Evolutionary conservation across 2,797 vertebrate genomes (phyloP), one percentile per base, ranked within the genome.

Genomic region (Tenualosa ilisha): DNA sequence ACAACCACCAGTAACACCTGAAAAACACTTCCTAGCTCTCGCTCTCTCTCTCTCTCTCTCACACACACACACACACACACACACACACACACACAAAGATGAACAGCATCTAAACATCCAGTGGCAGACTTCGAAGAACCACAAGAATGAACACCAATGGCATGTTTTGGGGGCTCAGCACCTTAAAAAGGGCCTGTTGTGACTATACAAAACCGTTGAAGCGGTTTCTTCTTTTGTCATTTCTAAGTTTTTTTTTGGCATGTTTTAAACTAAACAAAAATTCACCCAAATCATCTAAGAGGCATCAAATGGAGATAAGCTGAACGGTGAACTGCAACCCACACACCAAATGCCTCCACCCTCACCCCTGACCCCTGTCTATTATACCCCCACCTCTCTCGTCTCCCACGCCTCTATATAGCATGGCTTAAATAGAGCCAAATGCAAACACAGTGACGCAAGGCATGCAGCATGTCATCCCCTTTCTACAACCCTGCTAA

Each of bases 361-460:
- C 11, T 88, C 85, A 87, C 86, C 88, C 63, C 22, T 84, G 86
- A 86, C 87, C 88, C 53, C 53, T 61, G 84, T 56, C 51, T 79
- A 81, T 85, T 85, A 83, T 83, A 72, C n/a, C 81, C 65, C 22
- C 31, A 31, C 31, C 31, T 87, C 26, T 82, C 59, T 50, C 65
- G 63, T 40, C 81, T 86, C 79, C 72, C 72, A 43, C 40, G 40
- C 72, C 72, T 72, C 31, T 72, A 37, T 40, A 46, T 46, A 84
- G 81, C 6, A n/a, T 84, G 51, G 79, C 63, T 85, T 84, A 75
- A 51, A 46, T 75, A 75, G 84, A 89, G 86, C 82, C 82, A 72
- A 87, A 85, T 65, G 68, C 56, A 89, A 91, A 89, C 86, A 81
- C 72, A 83, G 50, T 20, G 63, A 82, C n/a, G 20, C 49, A 22